phyloP scores from a whole-genome alignment of 2,797 vertebrate species.

The Vespertilio murinus region DNA sequence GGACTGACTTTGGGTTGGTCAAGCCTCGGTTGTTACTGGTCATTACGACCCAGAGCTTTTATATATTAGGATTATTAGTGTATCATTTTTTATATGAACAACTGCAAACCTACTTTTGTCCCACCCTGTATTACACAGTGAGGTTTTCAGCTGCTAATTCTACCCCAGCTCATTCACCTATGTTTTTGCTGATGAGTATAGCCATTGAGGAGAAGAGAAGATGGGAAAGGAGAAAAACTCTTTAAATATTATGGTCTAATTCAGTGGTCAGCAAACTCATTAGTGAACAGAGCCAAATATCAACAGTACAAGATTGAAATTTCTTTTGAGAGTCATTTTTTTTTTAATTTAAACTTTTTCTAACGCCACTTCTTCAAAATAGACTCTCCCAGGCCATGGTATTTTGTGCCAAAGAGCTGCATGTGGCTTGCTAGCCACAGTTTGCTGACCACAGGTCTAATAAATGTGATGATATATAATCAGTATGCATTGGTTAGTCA shows the following conservation, averaged over 20 bases:
- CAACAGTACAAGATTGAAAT: too few species aligned
- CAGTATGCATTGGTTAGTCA: neutral
- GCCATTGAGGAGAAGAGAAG: neutral
- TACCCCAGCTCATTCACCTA: neutral
- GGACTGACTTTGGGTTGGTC: too few species aligned
- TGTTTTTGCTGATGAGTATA: neutral
- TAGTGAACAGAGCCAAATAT: too few species aligned
- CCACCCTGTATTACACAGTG: neutral
- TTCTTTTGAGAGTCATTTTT: too few species aligned
- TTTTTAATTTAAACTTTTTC: too few species aligned
- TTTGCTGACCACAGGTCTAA: neutral
- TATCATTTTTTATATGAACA: neutral
- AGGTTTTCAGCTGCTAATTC: conserved; percentile 9
- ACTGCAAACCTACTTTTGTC: neutral
- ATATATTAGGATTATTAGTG: neutral
- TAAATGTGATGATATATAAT: neutral
- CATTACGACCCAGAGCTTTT: too few species aligned
- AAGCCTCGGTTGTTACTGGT: too few species aligned
- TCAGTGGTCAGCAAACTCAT: too few species aligned
- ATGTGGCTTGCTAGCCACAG: too few species aligned
- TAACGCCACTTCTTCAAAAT: too few species aligned
- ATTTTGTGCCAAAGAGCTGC: too few species aligned
- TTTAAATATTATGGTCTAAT: conserved; percentile 46
- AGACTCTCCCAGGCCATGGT: too few species aligned
- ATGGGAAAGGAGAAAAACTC: conserved; percentile 26